Base-by-base conservation (phyloP, 2,797 vertebrate genomes). In the Paguma larvata region DNA sequence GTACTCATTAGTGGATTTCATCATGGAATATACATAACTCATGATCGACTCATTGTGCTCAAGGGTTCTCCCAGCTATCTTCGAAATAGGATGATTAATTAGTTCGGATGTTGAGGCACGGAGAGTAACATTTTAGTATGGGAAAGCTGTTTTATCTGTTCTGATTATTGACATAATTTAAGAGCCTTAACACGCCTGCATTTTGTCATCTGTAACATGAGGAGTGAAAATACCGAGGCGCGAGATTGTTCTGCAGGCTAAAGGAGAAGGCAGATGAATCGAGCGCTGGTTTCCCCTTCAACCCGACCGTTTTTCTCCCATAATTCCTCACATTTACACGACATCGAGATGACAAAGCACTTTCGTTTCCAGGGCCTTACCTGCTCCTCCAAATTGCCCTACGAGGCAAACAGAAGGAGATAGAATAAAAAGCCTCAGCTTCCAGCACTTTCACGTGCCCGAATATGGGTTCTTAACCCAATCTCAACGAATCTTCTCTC, bases 31-130 rank as follows among this genome's bases (percentile, higher is more conserved):
- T 85, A 48, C 9, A 73, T 23, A 91, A 44, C 30, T 68, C 19
- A 23, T 41, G 83, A 53, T 21, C 32, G 21, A 96, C 32, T 82
- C 21, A 21, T 38, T 85, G 46, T 48, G 21, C 19, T 78, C 38
- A 59, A 95, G 25, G 23, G 3, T 38, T 95, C 56, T 87, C 19
- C 7, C 15, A 91, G 25, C 25, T 77, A n/a, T 3, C 16, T 88
- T 94, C 73, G 38, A 92, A 95, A 94, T 65, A 86, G 30, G 16
- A 91, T 34, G 25, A 87, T 89, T 65, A 84, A 75, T 89, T 73
- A 90, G 51, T 85, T 82, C 63, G 9, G 87, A 70, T 51, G 9
- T 9, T 75, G 83, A 89, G n/a, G n/a, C 41, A 84, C 32, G 67
- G 6, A 91, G 65, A 85, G 82, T 80, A 82, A 75, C 32, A 48